phyloP scores from a whole-genome alignment of 2,113 vertebrate species.

The Vidua chalybeata region DNA sequence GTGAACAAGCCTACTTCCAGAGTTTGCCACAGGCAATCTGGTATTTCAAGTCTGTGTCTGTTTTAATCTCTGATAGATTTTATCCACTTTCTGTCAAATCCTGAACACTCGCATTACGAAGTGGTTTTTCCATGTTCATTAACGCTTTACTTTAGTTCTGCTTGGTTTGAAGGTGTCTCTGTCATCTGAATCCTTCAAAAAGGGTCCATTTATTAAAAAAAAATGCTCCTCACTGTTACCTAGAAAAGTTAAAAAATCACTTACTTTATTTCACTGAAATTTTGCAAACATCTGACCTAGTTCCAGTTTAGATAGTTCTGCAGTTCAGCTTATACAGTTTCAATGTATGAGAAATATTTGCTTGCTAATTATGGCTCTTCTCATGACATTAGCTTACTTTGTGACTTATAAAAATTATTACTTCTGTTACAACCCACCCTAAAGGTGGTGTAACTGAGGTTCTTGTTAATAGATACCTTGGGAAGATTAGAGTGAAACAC shows the following conservation, averaged over 20 bases:
- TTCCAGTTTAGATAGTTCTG: not conserved
- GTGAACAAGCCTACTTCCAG: slow-evolving; percentile 36
- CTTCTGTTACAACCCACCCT: not conserved
- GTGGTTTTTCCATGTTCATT: not conserved
- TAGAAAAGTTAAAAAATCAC: not conserved
- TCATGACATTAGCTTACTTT: not conserved
- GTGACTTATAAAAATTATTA: not conserved
- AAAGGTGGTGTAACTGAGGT: not conserved
- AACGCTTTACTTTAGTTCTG: not conserved
- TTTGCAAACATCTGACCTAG: not conserved
- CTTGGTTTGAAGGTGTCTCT: not conserved
- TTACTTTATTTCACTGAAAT: not conserved
- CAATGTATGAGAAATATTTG: not conserved
- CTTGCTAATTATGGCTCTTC: not conserved
- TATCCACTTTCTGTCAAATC: slow-evolving; percentile 44
- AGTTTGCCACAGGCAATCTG: slow-evolving; percentile 51
- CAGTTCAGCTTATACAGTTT: not conserved
- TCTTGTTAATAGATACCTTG: not conserved
- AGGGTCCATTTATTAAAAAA: not conserved
- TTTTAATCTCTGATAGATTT: slow-evolving; percentile 56
- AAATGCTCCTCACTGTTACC: not conserved
- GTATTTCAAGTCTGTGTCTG: slow-evolving; percentile 46
- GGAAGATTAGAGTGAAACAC: not conserved
- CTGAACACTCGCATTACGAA: not conserved
- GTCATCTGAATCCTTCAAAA: not conserved